Evolutionary conservation across 2,797 vertebrate genomes (phyloP).

Genomic region (Nyctalus aviator): DNA sequence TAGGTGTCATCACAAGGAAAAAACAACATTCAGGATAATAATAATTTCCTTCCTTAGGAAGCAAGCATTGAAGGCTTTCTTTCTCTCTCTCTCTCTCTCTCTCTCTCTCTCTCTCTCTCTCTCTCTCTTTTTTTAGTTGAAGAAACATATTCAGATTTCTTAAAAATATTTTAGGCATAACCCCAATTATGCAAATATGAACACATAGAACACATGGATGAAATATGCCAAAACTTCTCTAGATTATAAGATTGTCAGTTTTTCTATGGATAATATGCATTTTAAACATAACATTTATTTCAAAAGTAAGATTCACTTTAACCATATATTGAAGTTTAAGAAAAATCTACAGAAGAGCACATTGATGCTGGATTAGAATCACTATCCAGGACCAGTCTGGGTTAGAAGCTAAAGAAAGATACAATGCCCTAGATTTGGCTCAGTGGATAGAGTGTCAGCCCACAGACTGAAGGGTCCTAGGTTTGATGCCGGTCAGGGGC

Average conservation of each 20-base stretch:
- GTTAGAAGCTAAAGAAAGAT: background rate
- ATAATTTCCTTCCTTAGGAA: background rate
- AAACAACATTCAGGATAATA: background rate
- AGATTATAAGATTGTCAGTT: background rate
- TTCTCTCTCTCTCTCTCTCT: background rate
- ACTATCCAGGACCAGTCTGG: background rate
- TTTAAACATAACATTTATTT: background rate
- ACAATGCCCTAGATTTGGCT: too few species aligned
- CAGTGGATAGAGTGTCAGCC: too few species aligned
- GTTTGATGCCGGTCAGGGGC: too few species aligned
- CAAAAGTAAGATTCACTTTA: background rate
- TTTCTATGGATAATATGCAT: background rate
- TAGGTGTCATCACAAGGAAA: background rate
- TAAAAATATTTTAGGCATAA: background rate
- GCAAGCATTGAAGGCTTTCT: background rate
- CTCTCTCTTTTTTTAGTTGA: background rate
- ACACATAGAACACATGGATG: constrained; percentile 15
- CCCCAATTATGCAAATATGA: constrained; percentile 10
- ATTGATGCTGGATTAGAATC: background rate
- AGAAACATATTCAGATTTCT: constrained; percentile 38
- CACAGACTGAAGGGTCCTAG: too few species aligned
- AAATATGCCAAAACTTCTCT: background rate
- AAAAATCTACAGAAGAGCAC: background rate
- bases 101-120: too few species aligned
- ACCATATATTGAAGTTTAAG: background rate